phyloP scores from a whole-genome alignment of 2,113 vertebrate species.

The Cinclus mexicanus region DNA sequence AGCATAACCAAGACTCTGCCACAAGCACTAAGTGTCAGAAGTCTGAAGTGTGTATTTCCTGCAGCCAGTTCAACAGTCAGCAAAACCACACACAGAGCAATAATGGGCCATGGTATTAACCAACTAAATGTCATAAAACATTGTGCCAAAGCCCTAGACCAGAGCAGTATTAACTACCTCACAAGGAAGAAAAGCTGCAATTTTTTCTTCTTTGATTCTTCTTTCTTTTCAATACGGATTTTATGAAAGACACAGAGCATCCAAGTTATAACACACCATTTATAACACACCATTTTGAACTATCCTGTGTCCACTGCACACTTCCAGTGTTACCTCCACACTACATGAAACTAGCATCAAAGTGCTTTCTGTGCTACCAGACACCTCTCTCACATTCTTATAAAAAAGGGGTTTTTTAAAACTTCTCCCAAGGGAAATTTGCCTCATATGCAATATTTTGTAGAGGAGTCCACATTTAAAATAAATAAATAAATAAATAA shows the following conservation, averaged over 20 bases:
- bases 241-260: not conserved
- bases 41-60: not conserved
- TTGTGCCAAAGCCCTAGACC: constrained; percentile 28
- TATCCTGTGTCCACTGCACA: not conserved
- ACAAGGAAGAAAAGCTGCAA: not conserved
- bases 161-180: constrained; percentile 6
- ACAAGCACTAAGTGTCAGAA: not conserved
- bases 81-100: not conserved
- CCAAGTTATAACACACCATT: rapidly evolving
- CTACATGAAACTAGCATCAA: not conserved
- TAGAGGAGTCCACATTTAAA: not conserved
- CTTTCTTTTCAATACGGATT: not conserved
- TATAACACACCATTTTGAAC: not conserved
- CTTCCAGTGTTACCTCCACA: not conserved
- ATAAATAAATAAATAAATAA: too few relatives aligned
- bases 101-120: constrained; percentile 21
- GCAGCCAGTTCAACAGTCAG: not conserved
- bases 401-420: not conserved
- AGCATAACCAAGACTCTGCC: not conserved
- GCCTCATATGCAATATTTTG: not conserved
- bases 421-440: not conserved
- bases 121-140: constrained; percentile 38
- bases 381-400: not conserved
- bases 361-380: not conserved
- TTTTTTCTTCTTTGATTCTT: not conserved